Percentiles rank a stretch among this genome's conserved stretches.
phyloP scores from a whole-genome alignment of 2,888 invertebrate genomes.

The Boloria selene region DNA sequence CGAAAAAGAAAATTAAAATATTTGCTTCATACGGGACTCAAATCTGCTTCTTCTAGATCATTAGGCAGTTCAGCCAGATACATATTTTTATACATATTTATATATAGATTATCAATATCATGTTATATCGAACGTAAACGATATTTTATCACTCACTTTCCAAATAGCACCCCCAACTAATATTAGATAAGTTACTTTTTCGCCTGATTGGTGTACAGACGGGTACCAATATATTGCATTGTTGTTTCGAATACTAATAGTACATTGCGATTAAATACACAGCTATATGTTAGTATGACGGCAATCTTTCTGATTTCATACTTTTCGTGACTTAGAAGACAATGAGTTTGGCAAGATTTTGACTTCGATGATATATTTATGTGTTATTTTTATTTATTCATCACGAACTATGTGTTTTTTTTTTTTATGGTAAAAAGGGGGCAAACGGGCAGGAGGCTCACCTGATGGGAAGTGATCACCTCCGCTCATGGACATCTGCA shows the following conservation, averaged over 20 bases:
- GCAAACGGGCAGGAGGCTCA: no score
- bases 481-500: no score
- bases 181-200: conserved; percentile 75
- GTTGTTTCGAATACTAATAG: conserved; percentile 68
- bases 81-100: no score
- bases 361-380: neutral
- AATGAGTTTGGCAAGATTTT: conserved; percentile 23
- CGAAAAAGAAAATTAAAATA: no score
- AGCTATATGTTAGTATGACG: conserved; percentile 38
- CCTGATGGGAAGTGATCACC: no score
- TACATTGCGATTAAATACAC: conserved; percentile 48
- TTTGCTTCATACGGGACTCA: no score
- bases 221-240: conserved; percentile 69
- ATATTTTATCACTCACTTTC: conserved; percentile 11
- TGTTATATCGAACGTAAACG: no score
- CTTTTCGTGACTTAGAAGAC: conserved; percentile 35
- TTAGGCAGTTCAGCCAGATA: no score
- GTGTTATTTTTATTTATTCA: conserved; percentile 1
- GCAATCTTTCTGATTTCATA: conserved; percentile 38
- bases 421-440: no score
- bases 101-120: no score
- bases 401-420: neutral
- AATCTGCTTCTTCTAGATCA: no score
- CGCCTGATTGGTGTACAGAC: conserved; percentile 70
- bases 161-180: conserved; percentile 43